A percentile compares a stretch with the other conserved stretches of the same genome.
Conservation (phyloP, 2,113 vertebrate species). For the Lethenteron camtschaticum region DNA sequence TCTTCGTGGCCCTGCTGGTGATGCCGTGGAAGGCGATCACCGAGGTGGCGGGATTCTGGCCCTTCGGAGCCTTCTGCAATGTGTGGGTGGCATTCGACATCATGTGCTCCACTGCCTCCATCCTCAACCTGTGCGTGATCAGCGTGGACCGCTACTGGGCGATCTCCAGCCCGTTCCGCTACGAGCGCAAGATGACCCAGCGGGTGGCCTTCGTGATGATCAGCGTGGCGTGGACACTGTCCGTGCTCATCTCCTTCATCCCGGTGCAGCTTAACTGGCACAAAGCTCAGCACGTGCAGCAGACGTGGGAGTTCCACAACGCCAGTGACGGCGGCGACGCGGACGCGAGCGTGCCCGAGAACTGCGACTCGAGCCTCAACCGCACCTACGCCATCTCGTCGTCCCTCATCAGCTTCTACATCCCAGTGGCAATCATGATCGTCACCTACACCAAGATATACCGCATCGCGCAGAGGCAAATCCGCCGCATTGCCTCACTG, state of each 20-base stretch:
- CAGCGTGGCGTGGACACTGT: conserved; percentile 51
- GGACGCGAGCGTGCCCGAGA: conserved; percentile 8
- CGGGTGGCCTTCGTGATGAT: conserved; percentile 56
- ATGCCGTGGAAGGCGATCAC: conserved; percentile 92
- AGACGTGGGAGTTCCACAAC: neutral
- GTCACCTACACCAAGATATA: conserved; percentile 43
- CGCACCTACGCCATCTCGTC: conserved; percentile 35
- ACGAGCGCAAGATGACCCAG: conserved; percentile 77
- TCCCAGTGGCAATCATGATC: conserved; percentile 42
- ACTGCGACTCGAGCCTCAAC: conserved; percentile 36
- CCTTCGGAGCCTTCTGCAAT: conserved; percentile 71
- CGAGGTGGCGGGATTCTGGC: conserved; percentile 76
- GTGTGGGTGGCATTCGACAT: conserved; percentile 92
- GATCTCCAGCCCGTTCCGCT: conserved; percentile 72
- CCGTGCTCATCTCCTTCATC: conserved; percentile 78
- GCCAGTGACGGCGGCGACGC: neutral
- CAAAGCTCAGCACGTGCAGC: conserved; percentile 18
- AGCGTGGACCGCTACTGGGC: conserved; percentile 91
- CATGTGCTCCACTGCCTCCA: conserved; percentile 87
- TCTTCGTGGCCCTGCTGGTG: conserved; percentile 67
- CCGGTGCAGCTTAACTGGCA: conserved; percentile 87
- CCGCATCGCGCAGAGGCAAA: conserved; percentile 42
- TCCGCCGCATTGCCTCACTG: conserved; percentile 33
- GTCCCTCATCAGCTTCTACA: conserved; percentile 26
- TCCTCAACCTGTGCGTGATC: conserved; percentile 77